These are phyloP conservation scores for Atherinomorus stipes DNA, from an alignment of 2,113 vertebrate species.

Conservation along the genomic window DNA sequence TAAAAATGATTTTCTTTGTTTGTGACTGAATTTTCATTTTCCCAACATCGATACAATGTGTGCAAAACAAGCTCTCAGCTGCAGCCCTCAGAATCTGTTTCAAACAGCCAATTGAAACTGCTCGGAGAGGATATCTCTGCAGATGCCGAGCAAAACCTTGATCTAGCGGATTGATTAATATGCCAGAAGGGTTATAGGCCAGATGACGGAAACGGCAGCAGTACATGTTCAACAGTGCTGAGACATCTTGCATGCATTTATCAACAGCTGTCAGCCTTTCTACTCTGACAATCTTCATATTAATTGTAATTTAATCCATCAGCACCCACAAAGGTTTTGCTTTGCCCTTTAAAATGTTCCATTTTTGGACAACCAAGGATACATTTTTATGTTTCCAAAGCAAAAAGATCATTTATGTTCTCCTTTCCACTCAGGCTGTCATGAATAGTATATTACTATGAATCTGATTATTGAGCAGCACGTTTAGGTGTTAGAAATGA, in stretches of 20 bases:
- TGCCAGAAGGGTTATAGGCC: slow-evolving; percentile 12
- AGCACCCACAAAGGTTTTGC: not conserved
- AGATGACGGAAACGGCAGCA: slow-evolving; percentile 36
- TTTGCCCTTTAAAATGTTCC: not conserved
- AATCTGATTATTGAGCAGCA: no score
- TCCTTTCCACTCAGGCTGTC: no score
- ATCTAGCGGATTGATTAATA: slow-evolving; percentile 38
- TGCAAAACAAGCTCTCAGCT: not conserved
- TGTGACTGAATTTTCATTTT: not conserved
- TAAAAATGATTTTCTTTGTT: not conserved
- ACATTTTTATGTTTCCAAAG: no score
- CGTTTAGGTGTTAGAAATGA: no score
- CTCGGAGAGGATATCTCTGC: slow-evolving; percentile 14
- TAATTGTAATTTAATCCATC: slow-evolving; percentile 41
- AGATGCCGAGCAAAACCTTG: slow-evolving; percentile 39
- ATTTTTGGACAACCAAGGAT: not conserved
- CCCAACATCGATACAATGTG: not conserved
- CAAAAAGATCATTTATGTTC: no score
- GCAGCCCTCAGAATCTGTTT: not conserved
- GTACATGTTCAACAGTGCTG: slow-evolving; percentile 13
- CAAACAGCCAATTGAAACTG: no score
- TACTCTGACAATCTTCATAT: slow-evolving; percentile 17
- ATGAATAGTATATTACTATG: no score
- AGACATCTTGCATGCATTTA: slow-evolving; percentile 7
- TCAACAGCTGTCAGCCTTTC: slow-evolving; percentile 46